These are phyloP conservation scores for Drosophila littoralis DNA, from an alignment of 1,140 invertebrate species.

Conservation along the genomic window DNA sequence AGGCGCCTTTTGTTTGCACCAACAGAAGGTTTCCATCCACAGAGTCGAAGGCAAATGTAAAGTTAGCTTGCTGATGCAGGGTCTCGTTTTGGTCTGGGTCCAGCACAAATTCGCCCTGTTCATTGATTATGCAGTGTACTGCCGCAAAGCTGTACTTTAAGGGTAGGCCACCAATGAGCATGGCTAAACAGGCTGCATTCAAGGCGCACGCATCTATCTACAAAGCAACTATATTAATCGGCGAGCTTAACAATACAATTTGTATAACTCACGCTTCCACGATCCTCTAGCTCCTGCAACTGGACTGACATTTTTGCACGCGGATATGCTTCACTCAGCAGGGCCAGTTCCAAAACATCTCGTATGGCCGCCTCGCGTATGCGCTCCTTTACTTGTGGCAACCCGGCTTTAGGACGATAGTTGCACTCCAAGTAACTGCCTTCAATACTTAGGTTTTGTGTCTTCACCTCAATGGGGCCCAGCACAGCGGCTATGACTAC, in stretches of 20 bases:
- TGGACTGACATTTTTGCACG: constrained; percentile 91
- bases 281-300: constrained; percentile 94
- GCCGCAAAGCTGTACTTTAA: constrained; percentile 93
- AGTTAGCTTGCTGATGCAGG: constrained; percentile 84
- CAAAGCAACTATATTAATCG: constrained; percentile 42
- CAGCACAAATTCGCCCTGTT: constrained; percentile 87
- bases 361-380: constrained; percentile 90
- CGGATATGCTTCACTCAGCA: constrained; percentile 90
- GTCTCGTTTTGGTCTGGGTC: constrained; percentile 87
- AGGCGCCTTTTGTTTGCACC: constrained; percentile 89
- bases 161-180: constrained; percentile 91
- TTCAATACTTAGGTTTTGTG: constrained; percentile 91
- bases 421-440: constrained; percentile 91
- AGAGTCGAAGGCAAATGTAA: constrained; percentile 90
- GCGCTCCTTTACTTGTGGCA: constrained; percentile 90
- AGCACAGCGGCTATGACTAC: constrained; percentile 91
- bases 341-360: constrained; percentile 90
- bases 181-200: constrained; percentile 92
- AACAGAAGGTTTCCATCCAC: constrained; percentile 87
- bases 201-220: constrained; percentile 91
- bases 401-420: constrained; percentile 90
- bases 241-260: neutral
- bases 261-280: constrained; percentile 88
- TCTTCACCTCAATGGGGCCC: constrained; percentile 92
- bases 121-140: constrained; percentile 89